Percentiles rank a stretch among this genome's conserved stretches.
phyloP scores from a whole-genome alignment of 2,797 vertebrate species.

The Jordanella pulchra region DNA sequence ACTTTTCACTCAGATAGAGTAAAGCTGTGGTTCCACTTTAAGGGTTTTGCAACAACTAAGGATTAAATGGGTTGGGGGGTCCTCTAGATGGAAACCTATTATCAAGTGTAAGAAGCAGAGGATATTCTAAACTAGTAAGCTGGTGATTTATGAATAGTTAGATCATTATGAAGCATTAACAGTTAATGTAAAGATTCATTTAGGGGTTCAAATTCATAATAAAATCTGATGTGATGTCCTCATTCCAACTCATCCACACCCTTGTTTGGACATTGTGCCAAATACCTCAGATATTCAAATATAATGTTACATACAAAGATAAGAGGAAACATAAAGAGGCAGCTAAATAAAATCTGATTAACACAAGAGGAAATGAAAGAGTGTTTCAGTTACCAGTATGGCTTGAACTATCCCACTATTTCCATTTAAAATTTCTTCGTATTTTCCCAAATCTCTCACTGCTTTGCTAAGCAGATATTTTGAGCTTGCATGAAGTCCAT shows the following conservation, averaged over 20 bases:
- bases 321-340: conserved; percentile 32
- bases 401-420: conserved; percentile 27
- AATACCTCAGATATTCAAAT: conserved; percentile 32
- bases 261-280: conserved; percentile 17
- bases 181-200: conserved; percentile 75
- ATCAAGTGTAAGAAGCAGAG: conserved; percentile 52
- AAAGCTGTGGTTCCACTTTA: conserved; percentile 57
- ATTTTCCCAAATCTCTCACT: conserved; percentile 40
- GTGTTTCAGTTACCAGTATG: conserved; percentile 48
- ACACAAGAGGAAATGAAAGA: conserved; percentile 17
- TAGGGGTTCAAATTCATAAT: conserved; percentile 22
- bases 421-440: conserved; percentile 43
- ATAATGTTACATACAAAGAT: conserved; percentile 26
- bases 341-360: conserved; percentile 61
- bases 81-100: conserved; percentile 5
- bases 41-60: conserved; percentile 50
- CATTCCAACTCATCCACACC: conserved; percentile 7
- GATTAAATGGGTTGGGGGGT: neutral
- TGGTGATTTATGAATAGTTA: conserved; percentile 70
- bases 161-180: conserved; percentile 72
- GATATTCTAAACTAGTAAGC: conserved; percentile 54
- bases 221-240: conserved; percentile 25
- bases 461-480: conserved; percentile 58
- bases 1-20: conserved; percentile 38
- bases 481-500: conserved; percentile 55